Percentiles rank a stretch among this genome's conserved stretches.
phyloP scores from a whole-genome alignment of 2,888 invertebrate genomes.

The Trisateles emortualis region DNA sequence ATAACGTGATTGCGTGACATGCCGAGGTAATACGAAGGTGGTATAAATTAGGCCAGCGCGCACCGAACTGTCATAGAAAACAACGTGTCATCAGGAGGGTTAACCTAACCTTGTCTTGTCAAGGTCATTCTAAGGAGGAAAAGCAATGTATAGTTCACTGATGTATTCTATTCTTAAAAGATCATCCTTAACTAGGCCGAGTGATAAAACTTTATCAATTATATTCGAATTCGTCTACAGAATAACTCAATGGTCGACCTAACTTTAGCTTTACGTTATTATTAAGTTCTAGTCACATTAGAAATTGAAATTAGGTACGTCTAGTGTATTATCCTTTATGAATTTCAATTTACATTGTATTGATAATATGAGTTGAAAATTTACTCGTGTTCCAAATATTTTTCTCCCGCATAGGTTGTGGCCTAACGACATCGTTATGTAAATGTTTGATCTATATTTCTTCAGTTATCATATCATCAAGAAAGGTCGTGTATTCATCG shows the following conservation, averaged over 20 bases:
- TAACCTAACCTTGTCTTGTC: slow-evolving; percentile 45
- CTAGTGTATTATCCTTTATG: slow-evolving; percentile 25
- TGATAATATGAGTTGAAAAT: slow-evolving; percentile 16
- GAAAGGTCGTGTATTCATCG: slow-evolving; percentile 46
- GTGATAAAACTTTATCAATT: slow-evolving; percentile 45
- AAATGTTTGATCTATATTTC: slow-evolving; percentile 57
- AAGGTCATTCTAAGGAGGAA: slow-evolving; percentile 43
- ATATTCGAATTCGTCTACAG: slow-evolving; percentile 32
- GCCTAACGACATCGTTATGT: slow-evolving; percentile 63
- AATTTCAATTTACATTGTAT: slow-evolving; percentile 26
- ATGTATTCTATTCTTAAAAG: slow-evolving; percentile 8
- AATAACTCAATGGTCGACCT: slow-evolving; percentile 27
- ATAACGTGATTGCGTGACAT: slow-evolving; percentile 61
- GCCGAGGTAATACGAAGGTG: slow-evolving; percentile 53
- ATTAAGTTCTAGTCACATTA: slow-evolving; percentile 32
- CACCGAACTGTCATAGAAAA: slow-evolving; percentile 52
- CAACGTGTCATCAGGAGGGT: slow-evolving; percentile 50
- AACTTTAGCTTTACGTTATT: slow-evolving; percentile 30
- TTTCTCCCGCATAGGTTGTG: slow-evolving; percentile 27
- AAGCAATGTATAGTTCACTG: slow-evolving; percentile 11
- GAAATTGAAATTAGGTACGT: slow-evolving; percentile 41
- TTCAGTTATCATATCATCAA: slow-evolving; percentile 43
- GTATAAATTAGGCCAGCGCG: slow-evolving; percentile 58
- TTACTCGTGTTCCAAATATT: slow-evolving; percentile 34
- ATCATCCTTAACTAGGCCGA: slow-evolving; percentile 19